Percentiles rank a stretch among this genome's conserved stretches.
Conservation (phyloP, 2,888 invertebrate genomes). For the Troides aeacus region DNA sequence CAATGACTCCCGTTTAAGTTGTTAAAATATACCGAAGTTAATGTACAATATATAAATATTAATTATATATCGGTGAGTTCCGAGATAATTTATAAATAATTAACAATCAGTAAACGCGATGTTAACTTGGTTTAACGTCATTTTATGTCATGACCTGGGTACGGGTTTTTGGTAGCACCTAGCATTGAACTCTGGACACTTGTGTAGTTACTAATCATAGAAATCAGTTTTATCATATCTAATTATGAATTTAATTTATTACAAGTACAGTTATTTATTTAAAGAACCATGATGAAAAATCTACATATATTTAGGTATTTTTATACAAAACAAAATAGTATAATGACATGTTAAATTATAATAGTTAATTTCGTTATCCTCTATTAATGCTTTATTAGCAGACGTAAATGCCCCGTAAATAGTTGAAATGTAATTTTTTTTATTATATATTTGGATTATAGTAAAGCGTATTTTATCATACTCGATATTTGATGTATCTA, state of each 20-base stretch:
- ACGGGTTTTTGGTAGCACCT: constrained; percentile 38
- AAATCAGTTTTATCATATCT: constrained; percentile 3
- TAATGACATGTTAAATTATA: too few relatives aligned
- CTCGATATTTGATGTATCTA: too few relatives aligned
- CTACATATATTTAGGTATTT: not conserved
- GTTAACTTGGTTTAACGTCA: constrained; percentile 25
- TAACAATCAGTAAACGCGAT: constrained; percentile 30
- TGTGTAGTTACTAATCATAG: constrained; percentile 23
- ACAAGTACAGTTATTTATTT: not conserved
- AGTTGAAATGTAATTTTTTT: too few relatives aligned
- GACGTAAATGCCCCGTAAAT: too few relatives aligned
- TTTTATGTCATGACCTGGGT: constrained; percentile 33
- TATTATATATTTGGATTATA: too few relatives aligned
- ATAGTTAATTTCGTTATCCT: too few relatives aligned
- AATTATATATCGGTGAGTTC: constrained; percentile 57
- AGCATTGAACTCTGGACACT: constrained; percentile 22
- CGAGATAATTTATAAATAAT: constrained; percentile 30
- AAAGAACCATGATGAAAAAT: not conserved
- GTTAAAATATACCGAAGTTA: constrained; percentile 57
- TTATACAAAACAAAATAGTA: not conserved
- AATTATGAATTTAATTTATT: not conserved
- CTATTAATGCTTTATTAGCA: too few relatives aligned
- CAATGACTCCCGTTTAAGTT: constrained; percentile 68
- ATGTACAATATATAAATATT: constrained; percentile 36
- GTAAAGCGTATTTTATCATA: too few relatives aligned